Base-by-base conservation (phyloP, 2,888 invertebrate genomes). In the Fragum fragum region DNA sequence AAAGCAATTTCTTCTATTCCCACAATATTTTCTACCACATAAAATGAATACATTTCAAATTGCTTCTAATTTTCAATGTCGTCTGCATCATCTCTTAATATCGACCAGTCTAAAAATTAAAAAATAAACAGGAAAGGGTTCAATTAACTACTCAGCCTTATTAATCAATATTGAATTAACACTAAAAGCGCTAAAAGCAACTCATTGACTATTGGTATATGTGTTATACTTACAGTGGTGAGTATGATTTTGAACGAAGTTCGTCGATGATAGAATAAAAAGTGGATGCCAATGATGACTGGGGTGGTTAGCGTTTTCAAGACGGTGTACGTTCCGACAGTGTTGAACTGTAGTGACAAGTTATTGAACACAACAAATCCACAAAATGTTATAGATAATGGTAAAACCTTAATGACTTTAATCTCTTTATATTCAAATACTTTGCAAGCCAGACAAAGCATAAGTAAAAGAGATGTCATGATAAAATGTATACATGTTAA, bases 281-380 rank as follows among this genome's bases (percentile, higher is more conserved):
- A 73, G 18, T 59, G 78, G 21, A 96, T 95, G 3, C 95, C 53
- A 82, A 96, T 95, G 26, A 96, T 95, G 59, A 95, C 95, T 0
- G 96, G 96, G 5, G 96, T 96, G 1, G 96, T 96, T 87, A 96
- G 91, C 81, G 95, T 95, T 91, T 96, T 96, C 3, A 95, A 95
- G 9, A 96, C 93, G 91, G 96, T 96, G 90, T 96, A 96, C 2
- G 96, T 96, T 6, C 96, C 96, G 11, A 96, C 95, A 0, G 96
- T 95, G 87, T 96, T 96, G 71, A 94, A 93, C 57, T 96, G 95
- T 47, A 96, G 91, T 68, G 96, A 96, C 23, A 96, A 91, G 90
- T 96, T 96, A 5, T 96, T 96, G 69, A 96, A 93, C 1, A 96
- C 96, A 21, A 96, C 96, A 90, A 96, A 96, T 18, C 96, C 96